Conservation (phyloP, 2,113 vertebrate genomes). For the Eleginops maclovinus region DNA sequence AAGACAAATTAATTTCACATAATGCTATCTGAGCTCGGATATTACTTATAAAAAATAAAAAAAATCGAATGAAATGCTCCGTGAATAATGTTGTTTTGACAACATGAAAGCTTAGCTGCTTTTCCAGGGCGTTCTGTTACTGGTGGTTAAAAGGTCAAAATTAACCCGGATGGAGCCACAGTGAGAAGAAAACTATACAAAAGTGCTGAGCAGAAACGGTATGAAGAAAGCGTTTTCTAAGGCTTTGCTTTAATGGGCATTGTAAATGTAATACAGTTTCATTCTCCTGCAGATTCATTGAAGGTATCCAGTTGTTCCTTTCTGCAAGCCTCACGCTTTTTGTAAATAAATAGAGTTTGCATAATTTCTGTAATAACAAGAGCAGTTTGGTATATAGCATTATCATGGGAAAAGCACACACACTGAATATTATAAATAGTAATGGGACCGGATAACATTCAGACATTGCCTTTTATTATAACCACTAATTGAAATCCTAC, state of each 20-base stretch:
- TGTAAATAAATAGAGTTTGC: conserved; percentile 31
- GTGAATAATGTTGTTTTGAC: too few relatives aligned
- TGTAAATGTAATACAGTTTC: conserved; percentile 17
- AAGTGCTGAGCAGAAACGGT: not conserved
- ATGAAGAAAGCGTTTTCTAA: conserved; percentile 15
- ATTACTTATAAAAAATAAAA: too few relatives aligned
- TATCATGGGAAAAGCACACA: conserved; percentile 42
- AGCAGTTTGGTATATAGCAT: conserved; percentile 35
- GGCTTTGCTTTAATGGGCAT: conserved; percentile 23
- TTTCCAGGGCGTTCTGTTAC: too few relatives aligned
- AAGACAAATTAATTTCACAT: not conserved
- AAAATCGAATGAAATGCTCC: too few relatives aligned
- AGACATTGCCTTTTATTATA: conserved; percentile 16
- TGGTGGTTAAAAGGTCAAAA: not conserved
- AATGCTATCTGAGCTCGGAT: not conserved
- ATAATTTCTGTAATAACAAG: conserved; percentile 27
- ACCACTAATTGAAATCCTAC: conserved; percentile 22
- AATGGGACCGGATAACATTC: conserved; percentile 18
- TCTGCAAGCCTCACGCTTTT: conserved; percentile 46
- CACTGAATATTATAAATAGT: conserved; percentile 39
- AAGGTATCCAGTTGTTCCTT: conserved; percentile 29
- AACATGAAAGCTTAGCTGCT: too few relatives aligned
- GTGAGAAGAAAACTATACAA: conserved; percentile 4
- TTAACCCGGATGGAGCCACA: not conserved
- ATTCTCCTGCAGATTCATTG: conserved; percentile 38